A percentile compares a stretch with the other conserved stretches of the same genome.
phyloP scores from a whole-genome alignment of 1,140 invertebrate species.

The Zaprionus kolodkinae region DNA sequence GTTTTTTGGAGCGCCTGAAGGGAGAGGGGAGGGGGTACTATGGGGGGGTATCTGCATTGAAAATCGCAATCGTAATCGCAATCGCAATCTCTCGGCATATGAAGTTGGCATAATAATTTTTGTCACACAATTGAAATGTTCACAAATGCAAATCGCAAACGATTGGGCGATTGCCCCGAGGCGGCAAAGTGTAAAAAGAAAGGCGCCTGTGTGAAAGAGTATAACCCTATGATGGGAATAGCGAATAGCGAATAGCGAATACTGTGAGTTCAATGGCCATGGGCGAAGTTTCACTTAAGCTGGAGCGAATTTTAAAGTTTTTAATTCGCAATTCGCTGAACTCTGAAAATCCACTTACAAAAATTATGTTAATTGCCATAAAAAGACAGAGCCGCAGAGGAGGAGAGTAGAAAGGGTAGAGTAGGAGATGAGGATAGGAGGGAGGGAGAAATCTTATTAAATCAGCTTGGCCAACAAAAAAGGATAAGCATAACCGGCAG shows the following conservation, averaged over 20 bases:
- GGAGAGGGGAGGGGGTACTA: background rate
- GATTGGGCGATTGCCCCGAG: constrained; percentile 2
- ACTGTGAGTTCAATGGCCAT: constrained; percentile 67
- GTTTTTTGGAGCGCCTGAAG: background rate
- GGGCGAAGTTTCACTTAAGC: constrained; percentile 58
- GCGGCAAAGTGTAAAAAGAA: constrained; percentile 57
- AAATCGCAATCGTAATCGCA: constrained; percentile 53
- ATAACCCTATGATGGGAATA: constrained; percentile 38
- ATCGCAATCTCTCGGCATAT: constrained; percentile 47
- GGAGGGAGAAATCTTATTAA: constrained; percentile 70
- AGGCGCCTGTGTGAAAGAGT: constrained; percentile 53
- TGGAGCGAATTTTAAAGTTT: constrained; percentile 62
- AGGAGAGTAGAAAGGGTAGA: background rate
- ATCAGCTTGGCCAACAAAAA: constrained; percentile 48
- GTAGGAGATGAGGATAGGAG: background rate
- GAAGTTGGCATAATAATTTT: constrained; percentile 60
- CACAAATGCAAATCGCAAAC: constrained; percentile 60
- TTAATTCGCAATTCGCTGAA: constrained; percentile 48
- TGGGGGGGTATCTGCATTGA: constrained; percentile 60
- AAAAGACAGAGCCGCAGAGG: constrained; percentile 22
- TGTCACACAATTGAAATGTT: constrained; percentile 52
- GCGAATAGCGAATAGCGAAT: constrained; percentile 27
- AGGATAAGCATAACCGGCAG: constrained; percentile 67
- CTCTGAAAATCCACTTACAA: constrained; percentile 72
- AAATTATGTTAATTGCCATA: constrained; percentile 72